Evolutionary conservation across 1,140 invertebrate species (phyloP).

Genomic region (Pseudomyrmex cubaensis): DNA sequence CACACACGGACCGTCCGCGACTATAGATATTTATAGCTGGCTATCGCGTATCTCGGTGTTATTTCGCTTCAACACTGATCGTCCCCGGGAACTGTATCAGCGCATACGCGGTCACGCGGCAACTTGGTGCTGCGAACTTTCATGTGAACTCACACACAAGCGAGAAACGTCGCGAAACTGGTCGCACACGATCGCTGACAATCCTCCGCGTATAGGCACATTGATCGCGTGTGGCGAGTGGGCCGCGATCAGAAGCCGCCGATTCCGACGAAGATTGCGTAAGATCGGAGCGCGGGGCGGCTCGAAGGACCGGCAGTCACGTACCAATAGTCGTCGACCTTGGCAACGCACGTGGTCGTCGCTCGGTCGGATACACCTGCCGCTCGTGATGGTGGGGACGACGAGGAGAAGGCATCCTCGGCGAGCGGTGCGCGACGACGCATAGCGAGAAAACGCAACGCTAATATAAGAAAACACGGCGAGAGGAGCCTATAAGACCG

Average conservation of each 20-base stretch:
- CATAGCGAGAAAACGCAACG: conserved; percentile 33
- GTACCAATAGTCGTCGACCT: conserved; percentile 73
- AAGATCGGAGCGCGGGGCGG: conserved; percentile 43
- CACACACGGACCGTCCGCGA: too few relatives aligned
- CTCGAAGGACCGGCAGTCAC: conserved; percentile 56
- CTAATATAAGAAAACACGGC: conserved; percentile 68
- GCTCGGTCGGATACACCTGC: conserved; percentile 65
- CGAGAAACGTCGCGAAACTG: too few relatives aligned
- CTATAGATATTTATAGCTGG: too few relatives aligned
- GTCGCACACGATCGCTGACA: too few relatives aligned
- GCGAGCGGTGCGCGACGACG: conserved; percentile 64
- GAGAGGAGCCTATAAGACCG: conserved; percentile 70
- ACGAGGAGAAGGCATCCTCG: conserved; percentile 58
- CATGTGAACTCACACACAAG: too few relatives aligned
- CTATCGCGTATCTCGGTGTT: background rate
- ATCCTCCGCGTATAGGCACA: background rate
- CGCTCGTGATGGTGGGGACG: conserved; percentile 33
- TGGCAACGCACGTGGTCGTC: conserved; percentile 75
- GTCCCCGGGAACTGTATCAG: background rate
- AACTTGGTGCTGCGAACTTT: background rate
- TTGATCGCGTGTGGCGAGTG: conserved; percentile 34
- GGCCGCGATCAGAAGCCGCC: conserved; percentile 58
- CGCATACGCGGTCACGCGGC: background rate
- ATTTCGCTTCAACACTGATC: background rate
- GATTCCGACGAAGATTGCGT: conserved; percentile 64